These are phyloP conservation scores for Gandaritis pyraliata DNA, from an alignment of 2,888 invertebrate genomes.

Conservation along the genomic window DNA sequence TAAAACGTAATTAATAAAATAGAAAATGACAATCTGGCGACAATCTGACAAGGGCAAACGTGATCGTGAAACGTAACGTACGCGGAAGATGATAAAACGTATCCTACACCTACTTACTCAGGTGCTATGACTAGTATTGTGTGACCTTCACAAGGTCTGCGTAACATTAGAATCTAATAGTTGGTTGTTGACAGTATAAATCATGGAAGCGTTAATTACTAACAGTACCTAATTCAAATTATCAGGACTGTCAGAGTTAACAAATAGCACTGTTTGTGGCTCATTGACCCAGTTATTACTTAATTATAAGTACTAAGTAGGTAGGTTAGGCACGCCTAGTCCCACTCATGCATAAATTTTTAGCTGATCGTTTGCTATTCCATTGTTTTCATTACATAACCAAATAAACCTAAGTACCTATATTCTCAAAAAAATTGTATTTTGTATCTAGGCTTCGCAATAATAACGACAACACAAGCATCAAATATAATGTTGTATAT, in stretches of 20 bases:
- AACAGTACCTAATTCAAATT: not conserved
- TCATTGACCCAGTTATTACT: too few relatives aligned
- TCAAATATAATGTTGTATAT: not conserved
- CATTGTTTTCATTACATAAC: too few relatives aligned
- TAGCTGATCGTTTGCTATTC: too few relatives aligned
- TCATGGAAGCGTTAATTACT: not conserved
- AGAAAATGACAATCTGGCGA: constrained; percentile 16
- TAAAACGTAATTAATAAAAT: constrained; percentile 24
- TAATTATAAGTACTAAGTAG: too few relatives aligned
- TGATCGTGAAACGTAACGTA: constrained; percentile 7
- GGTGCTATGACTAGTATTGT: not conserved
- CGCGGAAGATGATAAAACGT: constrained; percentile 47
- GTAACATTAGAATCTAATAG: constrained; percentile 39
- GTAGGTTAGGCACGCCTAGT: too few relatives aligned
- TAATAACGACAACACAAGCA: too few relatives aligned
- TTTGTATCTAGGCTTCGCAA: too few relatives aligned
- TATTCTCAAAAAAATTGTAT: too few relatives aligned
- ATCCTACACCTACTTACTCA: constrained; percentile 25
- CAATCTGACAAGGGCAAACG: constrained; percentile 14
- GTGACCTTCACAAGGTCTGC: constrained; percentile 48
- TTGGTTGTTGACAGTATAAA: constrained; percentile 3
- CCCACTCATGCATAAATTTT: too few relatives aligned
- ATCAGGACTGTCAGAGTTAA: not conserved
- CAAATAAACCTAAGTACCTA: too few relatives aligned
- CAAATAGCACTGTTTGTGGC: not conserved